phyloP scores from a whole-genome alignment of 2,888 invertebrate genomes.

The Macroteleia sp. region DNA sequence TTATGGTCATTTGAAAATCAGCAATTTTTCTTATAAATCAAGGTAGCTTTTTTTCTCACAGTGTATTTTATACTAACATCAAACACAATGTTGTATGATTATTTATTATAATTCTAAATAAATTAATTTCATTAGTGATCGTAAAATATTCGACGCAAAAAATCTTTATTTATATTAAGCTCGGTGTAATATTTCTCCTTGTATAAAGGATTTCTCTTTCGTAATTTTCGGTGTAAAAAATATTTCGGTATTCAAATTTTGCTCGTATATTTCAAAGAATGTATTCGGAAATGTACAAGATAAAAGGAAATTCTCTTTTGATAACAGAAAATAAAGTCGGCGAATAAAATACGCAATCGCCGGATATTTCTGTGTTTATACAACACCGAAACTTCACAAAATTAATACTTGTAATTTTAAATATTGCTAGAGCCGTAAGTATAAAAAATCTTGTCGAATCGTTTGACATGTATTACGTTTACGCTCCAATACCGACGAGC shows the following conservation, averaged over 20 bases:
- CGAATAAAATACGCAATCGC: constrained; percentile 4
- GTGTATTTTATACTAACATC: too few relatives aligned
- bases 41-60: too few relatives aligned
- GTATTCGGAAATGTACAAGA: constrained; percentile 5
- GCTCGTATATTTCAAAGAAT: neutral
- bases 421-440: neutral
- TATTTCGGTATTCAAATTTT: neutral
- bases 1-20: too few relatives aligned
- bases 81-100: too few relatives aligned
- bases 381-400: neutral
- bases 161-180: too few relatives aligned
- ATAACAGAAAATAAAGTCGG: constrained; percentile 7
- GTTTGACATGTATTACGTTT: constrained; percentile 5
- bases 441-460: constrained; percentile 16
- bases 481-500: constrained; percentile 15
- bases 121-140: too few relatives aligned
- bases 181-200: too few relatives aligned
- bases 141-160: too few relatives aligned
- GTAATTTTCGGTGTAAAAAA: neutral
- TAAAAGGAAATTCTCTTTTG: constrained; percentile 9
- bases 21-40: too few relatives aligned
- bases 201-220: too few relatives aligned
- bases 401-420: constrained; percentile 14
- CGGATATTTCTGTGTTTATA: neutral
- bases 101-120: too few relatives aligned